Base-by-base conservation (phyloP, 2,113 vertebrate genomes). In the Caracal caracal region DNA sequence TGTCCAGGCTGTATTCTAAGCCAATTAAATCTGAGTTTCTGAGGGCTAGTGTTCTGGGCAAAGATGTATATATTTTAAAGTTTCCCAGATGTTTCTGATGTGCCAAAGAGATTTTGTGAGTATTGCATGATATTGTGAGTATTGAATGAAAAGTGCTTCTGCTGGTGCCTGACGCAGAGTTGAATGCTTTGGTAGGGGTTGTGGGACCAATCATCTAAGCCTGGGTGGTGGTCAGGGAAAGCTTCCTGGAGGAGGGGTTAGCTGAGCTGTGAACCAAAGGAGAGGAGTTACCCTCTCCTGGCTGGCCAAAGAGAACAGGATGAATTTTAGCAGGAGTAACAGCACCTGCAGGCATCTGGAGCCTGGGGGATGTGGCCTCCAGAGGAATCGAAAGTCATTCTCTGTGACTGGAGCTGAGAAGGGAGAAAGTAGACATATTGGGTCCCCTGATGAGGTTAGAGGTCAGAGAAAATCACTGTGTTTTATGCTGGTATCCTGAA, bases 1-100 rank as follows among this genome's bases (percentile, higher is more conserved):
- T 81, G 33, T 35, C 10, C 71, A 24, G 88, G 71, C 59, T 83
- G 28, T 85, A 94, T 96, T 88, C 68, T 86, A 90, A 92, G 81
- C 13, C 53, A 87, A 63, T 87, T 83, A 79, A 96, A 82, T 89
- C 59, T 76, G 93, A 92, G 61, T 92, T 75, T 90, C 75, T 95
- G 68, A 47, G 49, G 24, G 26, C 17, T 92, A 53, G 47, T 37
- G 53, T 47, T 81, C 66, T 96, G 37, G 79, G 83, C 15, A 37
- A 83, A 82, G 85, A 65, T 84, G 16, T 20, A 47, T 33, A 40
- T 61, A 49, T 90, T 37, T 81, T 73, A 30, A 86, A 90, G 63
- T 24, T 37, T 88, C 24, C 17, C 20, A 78, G 19, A 63, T 83
- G 56, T 43, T 61, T 59, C 37, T 17, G 56, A n/a, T 13, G 17